Base-by-base conservation (phyloP, 1,140 invertebrate species). In the Phocides pigmalion region DNA sequence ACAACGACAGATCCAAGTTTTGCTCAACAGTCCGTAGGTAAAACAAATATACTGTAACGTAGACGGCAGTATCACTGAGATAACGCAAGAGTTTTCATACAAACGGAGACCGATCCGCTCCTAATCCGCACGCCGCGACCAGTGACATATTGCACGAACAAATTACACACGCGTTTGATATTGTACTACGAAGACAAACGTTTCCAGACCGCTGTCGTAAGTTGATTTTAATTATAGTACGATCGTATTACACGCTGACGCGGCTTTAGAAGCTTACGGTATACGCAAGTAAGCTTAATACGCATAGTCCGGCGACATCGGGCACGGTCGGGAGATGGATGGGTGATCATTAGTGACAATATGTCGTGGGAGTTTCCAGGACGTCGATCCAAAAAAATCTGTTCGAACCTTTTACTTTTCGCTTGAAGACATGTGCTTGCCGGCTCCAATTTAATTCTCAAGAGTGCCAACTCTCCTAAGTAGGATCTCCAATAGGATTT, bases 181-280 rank as follows among this genome's bases (percentile, higher is more conserved):
- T 81, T 89, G 84, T 84, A 74, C 84, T 84, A 86, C 63, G 69
- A 75, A 79, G 84, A 85, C 77, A 81, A 87, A 85, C 73, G 81
- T 74, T 51, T 62, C 64, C 58, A 59, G 66, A 74, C 64, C 70
- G 65, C 66, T 79, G 80, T 79, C 76, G 59, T 46, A 42, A 81
- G 74, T 77, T 81, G 74, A 79, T 81, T 82, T 81, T 76, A 81
- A 84, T 85, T 79, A 76, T 77, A 66, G 73, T 72, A 42, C 62
- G 35, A 11, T 20, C 28, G 15, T 42, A 32, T 42, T 39, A 39
- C 39, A 17, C 28, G 28, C 9, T 32, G 42, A 14, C 11, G 41
- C 2, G 5, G 25, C 9, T 32, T 28, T 11, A 32, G 28, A 32
- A 11, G 0, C n/a, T 22, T 22, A 2, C 5, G 20, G 20, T n/a